phyloP scores from a whole-genome alignment of 2,888 invertebrate species.

The Calameuta filiformis region DNA sequence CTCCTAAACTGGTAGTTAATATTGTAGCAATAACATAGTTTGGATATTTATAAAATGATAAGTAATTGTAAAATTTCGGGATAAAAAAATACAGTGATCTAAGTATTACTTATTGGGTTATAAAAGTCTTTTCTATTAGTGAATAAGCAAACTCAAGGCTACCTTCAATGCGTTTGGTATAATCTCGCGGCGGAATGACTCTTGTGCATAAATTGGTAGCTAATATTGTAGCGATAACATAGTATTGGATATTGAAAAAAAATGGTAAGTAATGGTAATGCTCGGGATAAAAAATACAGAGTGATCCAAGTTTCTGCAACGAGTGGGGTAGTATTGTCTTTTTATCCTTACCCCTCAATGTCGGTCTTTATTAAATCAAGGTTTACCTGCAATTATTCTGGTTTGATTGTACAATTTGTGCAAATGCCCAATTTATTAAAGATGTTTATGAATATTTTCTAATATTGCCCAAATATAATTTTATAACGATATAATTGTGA shows the following conservation, averaged over 20 bases:
- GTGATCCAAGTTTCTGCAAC: neutral
- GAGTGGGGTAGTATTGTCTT: neutral
- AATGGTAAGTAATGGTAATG: too few relatives aligned
- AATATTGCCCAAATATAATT: neutral
- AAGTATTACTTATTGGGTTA: neutral
- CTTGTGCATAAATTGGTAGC: too few relatives aligned
- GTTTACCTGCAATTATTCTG: neutral
- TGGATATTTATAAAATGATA: neutral
- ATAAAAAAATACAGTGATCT: conserved; percentile 25
- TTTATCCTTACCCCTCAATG: neutral
- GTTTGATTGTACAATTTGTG: neutral
- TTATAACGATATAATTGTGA: neutral
- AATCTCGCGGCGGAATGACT: too few relatives aligned
- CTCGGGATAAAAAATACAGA: neutral
- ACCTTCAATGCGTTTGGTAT: conserved; percentile 33
- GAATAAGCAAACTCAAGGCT: conserved; percentile 35
- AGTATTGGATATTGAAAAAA: too few relatives aligned
- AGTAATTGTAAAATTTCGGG: neutral
- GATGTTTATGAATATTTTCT: neutral
- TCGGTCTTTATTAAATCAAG: neutral
- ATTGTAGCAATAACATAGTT: neutral
- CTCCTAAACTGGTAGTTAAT: neutral
- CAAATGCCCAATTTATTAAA: neutral
- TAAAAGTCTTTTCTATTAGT: conserved; percentile 5
- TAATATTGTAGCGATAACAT: too few relatives aligned